Evolutionary conservation across 2,888 invertebrate genomes (phyloP).

Genomic region (Lithophane leautieri): DNA sequence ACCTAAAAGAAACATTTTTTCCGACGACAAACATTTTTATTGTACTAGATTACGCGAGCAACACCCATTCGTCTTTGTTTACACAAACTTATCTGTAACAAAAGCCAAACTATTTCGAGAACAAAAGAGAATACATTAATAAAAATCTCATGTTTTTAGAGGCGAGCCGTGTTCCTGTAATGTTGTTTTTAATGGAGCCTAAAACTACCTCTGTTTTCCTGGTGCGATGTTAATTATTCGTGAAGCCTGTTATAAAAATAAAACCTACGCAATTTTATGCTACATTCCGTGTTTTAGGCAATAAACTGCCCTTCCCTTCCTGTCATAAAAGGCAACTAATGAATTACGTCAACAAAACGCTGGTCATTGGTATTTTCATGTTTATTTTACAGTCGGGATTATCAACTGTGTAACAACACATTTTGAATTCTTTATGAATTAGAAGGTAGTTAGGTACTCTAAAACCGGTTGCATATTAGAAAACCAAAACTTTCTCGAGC

Average conservation of each 20-base stretch:
- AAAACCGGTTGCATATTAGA: too few relatives aligned
- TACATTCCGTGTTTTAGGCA: conserved; percentile 1
- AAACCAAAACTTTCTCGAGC: too few relatives aligned
- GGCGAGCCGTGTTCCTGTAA: conserved; percentile 40
- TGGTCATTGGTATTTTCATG: neutral
- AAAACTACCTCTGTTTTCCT: conserved; percentile 41
- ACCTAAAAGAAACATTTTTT: conserved; percentile 45
- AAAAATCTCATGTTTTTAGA: conserved; percentile 61
- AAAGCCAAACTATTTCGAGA: conserved; percentile 66
- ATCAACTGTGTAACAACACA: neutral
- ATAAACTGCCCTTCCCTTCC: conserved; percentile 16
- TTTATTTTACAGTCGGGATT: neutral
- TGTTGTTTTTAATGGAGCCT: conserved; percentile 54
- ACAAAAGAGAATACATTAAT: conserved; percentile 67
- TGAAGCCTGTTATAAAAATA: conserved; percentile 21
- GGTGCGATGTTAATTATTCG: conserved; percentile 35
- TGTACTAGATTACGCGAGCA: conserved; percentile 56
- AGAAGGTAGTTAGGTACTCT: neutral
- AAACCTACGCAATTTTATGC: conserved; percentile 15
- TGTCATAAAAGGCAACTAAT: conserved; percentile 26
- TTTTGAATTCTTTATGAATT: conserved; percentile 18
- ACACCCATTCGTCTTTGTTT: conserved; percentile 62
- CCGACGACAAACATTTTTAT: conserved; percentile 57
- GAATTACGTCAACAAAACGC: conserved; percentile 22
- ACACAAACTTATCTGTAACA: conserved; percentile 63